Base-by-base conservation (phyloP, 2,888 invertebrate species). In the Hypomecis punctinalis region DNA sequence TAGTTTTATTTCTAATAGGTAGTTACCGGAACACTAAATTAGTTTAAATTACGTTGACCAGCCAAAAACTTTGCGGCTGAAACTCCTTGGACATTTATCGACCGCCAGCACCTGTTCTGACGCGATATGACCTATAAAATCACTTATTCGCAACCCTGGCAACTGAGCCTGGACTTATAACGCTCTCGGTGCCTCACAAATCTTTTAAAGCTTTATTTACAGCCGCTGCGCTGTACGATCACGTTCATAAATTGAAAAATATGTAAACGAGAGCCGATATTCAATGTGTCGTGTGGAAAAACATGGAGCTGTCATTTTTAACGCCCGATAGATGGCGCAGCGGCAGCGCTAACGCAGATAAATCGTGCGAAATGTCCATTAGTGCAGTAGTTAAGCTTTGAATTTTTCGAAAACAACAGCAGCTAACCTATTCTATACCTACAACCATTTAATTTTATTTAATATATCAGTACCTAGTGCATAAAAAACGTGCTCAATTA, bases 291-390 rank as follows among this genome's bases (percentile, higher is more conserved):
- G 83, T 79, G 76, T 79, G 76, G 80, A 84, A 88, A 85, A 88
- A 88, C 89, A 88, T 85, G 85, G 80, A 79, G 84, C 83, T 85
- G 88, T 90, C 90, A 88, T 89, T 88, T 90, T 88, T 89, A 89
- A 89, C 85, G 81, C 73, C 76, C 84, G 82, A 85, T 88, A 86
- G 85, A 86, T 84, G 85, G 83, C 78, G 79, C 72, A 71, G 79
- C 76, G 78, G 76, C 76, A 74, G 77, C 78, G 82, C 78, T 83
- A 84, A 83, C 82, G 76, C 77, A 84, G 81, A 83, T 81, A 71
- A 73, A 91, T 91, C 88, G 91, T 82, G 87, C 84, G 87, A 86
- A 88, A 87, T 56, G 40, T 42, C 33, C 35, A 33, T 52, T 40
- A 40, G 7, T 1, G 37, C 65, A 62, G 62, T 56, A 46, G 10